phyloP scores from a whole-genome alignment of 2,113 vertebrate species.

The Nothocercus nigrocapillus region DNA sequence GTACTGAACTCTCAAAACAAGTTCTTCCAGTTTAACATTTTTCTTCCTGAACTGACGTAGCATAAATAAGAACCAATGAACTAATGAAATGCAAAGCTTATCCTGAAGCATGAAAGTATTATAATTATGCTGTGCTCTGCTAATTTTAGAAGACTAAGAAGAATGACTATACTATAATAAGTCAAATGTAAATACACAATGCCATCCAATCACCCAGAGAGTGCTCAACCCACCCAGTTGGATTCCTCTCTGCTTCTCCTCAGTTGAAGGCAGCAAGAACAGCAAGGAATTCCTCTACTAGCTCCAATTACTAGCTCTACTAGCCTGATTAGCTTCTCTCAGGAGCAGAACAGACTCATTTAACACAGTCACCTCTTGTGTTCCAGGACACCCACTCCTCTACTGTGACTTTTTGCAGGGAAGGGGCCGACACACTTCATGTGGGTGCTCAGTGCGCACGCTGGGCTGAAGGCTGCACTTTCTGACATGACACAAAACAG shows the following conservation, averaged over 20 bases:
- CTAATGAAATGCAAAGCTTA: slow-evolving; percentile 65
- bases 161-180: slow-evolving; percentile 49
- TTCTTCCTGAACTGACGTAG: slow-evolving; percentile 60
- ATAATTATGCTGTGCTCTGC: slow-evolving; percentile 62
- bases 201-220: not conserved
- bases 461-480: fast-evolving
- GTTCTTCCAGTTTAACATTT: slow-evolving; percentile 67
- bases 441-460: not conserved
- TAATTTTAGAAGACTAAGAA: slow-evolving; percentile 63
- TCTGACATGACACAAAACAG: not conserved
- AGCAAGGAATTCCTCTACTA: not conserved
- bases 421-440: not conserved
- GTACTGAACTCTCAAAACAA: slow-evolving; percentile 68
- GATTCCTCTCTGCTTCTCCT: not conserved
- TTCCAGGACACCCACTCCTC: not conserved
- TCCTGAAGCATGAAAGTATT: slow-evolving; percentile 60
- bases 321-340: not conserved
- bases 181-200: slow-evolving; percentile 42
- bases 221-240: not conserved
- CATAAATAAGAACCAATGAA: slow-evolving; percentile 59
- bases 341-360: not conserved
- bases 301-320: not conserved
- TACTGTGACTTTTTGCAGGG: not conserved
- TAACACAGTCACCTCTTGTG: not conserved
- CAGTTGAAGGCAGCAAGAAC: not conserved